Percentiles rank a stretch among this genome's conserved stretches.
Conservation (phyloP, 2,113 vertebrate genomes). For the Oostethus manadensis region DNA sequence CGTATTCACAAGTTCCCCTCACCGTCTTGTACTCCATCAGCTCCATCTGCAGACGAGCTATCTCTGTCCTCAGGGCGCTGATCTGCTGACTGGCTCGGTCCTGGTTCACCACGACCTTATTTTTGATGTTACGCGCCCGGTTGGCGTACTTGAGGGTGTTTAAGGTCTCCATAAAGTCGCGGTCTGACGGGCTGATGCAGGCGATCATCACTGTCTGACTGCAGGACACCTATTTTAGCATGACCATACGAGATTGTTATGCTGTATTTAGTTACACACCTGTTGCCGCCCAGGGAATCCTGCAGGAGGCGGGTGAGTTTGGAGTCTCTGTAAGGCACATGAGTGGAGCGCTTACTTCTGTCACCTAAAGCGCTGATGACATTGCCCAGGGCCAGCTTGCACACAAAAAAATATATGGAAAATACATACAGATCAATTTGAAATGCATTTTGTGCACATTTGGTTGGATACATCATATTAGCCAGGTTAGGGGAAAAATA, state of each 20-base stretch:
- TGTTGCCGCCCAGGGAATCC: conserved; percentile 96
- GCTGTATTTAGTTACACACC: conserved; percentile 65
- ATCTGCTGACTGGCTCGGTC: conserved; percentile 96
- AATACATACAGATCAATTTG: background rate
- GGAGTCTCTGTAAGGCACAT: conserved; percentile 96
- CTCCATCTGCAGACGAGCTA: conserved; percentile 93
- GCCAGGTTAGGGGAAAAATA: background rate
- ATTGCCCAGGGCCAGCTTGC: conserved; percentile 90
- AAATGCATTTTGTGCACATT: no score
- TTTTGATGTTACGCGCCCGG: conserved; percentile 95
- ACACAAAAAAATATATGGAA: background rate
- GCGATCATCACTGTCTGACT: conserved; percentile 99
- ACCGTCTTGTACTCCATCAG: conserved; percentile 98
- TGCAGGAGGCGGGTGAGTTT: conserved; percentile 94
- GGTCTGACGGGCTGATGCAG: conserved; percentile 93
- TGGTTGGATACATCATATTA: no score
- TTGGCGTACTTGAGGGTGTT: conserved; percentile 96
- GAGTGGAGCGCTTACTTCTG: conserved; percentile 88
- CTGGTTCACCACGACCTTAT: conserved; percentile 95
- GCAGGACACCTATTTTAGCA: conserved; percentile 28
- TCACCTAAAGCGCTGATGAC: conserved; percentile 97
- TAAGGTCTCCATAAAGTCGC: conserved; percentile 98
- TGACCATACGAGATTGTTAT: background rate
- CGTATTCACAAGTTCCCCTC: conserved; percentile 33
- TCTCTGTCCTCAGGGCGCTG: conserved; percentile 86